Base-by-base conservation (phyloP, 1,140 invertebrate genomes). In the Heliconius nattereri region DNA sequence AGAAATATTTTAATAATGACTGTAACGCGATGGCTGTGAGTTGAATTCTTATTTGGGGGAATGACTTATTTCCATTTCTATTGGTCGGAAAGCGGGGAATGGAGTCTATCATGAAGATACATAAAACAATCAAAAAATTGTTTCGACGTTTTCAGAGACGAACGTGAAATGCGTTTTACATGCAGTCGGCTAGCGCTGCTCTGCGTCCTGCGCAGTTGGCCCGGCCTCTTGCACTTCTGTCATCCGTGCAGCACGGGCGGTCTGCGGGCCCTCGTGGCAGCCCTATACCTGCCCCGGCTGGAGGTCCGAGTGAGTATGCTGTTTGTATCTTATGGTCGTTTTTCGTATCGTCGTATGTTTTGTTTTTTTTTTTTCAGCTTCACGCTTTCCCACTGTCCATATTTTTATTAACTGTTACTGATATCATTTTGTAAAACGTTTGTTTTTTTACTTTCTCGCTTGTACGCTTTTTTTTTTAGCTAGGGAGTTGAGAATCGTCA, bases 151-250 rank as follows among this genome's bases (percentile, higher is more conserved):
- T 35, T 70, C 84, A 98, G 97, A 88, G 98, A 98, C 82, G 98
- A 98, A 82, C 95, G 97, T 71, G 97, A 98, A 83, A 95, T 97
- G 82, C 95, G 97, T 80, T 98, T 98, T 87, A 96, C 96, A 20
- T 97, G 98, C 79, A 98, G 97, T 83, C 97, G 98, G 75, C 93
- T 98, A 79, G 98, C 98, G 5, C 88, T 99, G 32, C 92, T 98
- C 29, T 98, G 97, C 66, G 96, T 98, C 49, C 11, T 66, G 60
- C 60, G 60, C 8, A 66, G 60, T 91, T 99, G 78, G 96, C 98
- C 71, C 98, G 97, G 98, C 78, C 94, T 98, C 71, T 91, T 98
- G 76, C 97, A 98, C 90, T 98, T 98, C 94, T 98, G 97, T 93
- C 96, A 97, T 91, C 97, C 97, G 2, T 95, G 95, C 83, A 96